These are phyloP conservation scores for Pseudomyrmex concolor DNA, from an alignment of 1,140 invertebrate species.

Conservation along the genomic window DNA sequence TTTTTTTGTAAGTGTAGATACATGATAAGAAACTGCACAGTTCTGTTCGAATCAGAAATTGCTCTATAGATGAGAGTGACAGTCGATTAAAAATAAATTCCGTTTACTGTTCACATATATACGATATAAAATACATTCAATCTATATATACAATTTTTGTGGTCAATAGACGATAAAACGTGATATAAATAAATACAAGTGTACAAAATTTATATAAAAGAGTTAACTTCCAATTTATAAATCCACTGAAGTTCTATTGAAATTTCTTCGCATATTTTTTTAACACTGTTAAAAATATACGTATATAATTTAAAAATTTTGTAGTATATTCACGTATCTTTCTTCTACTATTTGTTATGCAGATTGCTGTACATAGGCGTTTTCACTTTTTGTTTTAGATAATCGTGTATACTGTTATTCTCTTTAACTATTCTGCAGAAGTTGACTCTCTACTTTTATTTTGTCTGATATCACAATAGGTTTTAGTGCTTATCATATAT, in stretches of 20 bases:
- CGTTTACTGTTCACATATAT: too few species aligned
- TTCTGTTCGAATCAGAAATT: too few species aligned
- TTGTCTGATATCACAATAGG: neutral
- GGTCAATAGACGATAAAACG: constrained; percentile 41
- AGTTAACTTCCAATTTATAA: constrained; percentile 24
- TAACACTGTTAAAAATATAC: constrained; percentile 28
- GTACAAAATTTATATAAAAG: constrained; percentile 55
- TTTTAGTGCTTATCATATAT: constrained; percentile 12
- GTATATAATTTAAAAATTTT: constrained; percentile 29
- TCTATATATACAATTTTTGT: constrained; percentile 45
- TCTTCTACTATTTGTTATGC: constrained; percentile 3
- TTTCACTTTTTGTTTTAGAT: neutral
- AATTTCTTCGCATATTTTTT: neutral
- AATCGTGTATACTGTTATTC: constrained; percentile 4
- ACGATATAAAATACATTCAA: constrained; percentile 30
- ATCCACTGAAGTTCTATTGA: constrained; percentile 34
- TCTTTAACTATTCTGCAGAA: constrained; percentile 37
- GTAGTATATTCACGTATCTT: neutral
- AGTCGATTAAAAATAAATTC: too few species aligned
- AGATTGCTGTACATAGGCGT: neutral
- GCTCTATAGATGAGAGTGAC: too few species aligned
- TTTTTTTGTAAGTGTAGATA: neutral
- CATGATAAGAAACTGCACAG: too few species aligned
- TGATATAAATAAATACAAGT: constrained; percentile 53
- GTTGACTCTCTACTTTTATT: constrained; percentile 46